Conservation (phyloP, 2,797 vertebrate species). For the Sebastes melanostomus region DNA sequence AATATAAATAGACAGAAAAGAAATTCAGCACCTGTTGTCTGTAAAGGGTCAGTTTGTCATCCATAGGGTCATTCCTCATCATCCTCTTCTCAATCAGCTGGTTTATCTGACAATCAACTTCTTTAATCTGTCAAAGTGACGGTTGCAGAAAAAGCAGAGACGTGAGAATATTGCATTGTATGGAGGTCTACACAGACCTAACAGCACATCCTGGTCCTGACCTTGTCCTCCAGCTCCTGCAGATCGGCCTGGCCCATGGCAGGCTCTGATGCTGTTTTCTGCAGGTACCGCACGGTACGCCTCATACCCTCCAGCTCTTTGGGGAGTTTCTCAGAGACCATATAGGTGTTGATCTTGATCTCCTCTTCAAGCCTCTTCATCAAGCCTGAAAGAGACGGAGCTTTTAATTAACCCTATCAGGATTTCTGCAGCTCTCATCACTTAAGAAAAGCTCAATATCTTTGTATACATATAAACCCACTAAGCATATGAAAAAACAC, state of each 20-base stretch:
- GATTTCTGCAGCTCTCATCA: not conserved
- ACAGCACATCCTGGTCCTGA: conserved; percentile 47
- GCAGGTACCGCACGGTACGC: conserved; percentile 86
- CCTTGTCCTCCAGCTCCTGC: conserved; percentile 88
- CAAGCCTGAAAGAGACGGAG: conserved; percentile 80
- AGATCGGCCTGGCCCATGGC: conserved; percentile 91
- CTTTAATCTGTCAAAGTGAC: conserved; percentile 83
- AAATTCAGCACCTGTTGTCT: conserved; percentile 89
- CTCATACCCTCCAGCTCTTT: conserved; percentile 91
- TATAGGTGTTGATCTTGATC: conserved; percentile 94
- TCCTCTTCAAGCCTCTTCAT: conserved; percentile 96
- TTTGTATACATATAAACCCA: not conserved
- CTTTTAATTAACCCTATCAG: not conserved
- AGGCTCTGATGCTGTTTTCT: conserved; percentile 90
- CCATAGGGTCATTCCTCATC: conserved; percentile 91
- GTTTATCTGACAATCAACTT: conserved; percentile 87
- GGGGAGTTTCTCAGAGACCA: conserved; percentile 93
- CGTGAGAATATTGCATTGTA: too few species aligned
- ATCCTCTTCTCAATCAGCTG: conserved; percentile 94
- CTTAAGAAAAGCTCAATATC: not conserved
- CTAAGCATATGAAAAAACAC: not conserved
- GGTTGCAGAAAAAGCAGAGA: conserved; percentile 2
- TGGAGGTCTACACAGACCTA: not conserved
- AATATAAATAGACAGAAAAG: not conserved
- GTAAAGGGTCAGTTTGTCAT: conserved; percentile 92